A percentile compares a stretch with the other conserved stretches of the same genome.
phyloP scores from a whole-genome alignment of 2,888 invertebrate genomes.

The Tinea pellionella region DNA sequence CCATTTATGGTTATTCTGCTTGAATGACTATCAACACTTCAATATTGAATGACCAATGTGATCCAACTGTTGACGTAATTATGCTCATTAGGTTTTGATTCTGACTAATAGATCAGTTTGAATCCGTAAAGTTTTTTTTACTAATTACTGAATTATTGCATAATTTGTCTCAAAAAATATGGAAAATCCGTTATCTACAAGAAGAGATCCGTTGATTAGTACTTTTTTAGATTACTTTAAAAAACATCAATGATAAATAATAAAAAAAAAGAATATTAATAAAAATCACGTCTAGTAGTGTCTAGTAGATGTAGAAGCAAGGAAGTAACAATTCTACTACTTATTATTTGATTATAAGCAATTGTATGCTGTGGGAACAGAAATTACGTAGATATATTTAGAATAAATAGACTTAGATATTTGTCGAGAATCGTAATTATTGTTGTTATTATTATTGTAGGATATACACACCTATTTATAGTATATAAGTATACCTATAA shows the following conservation, averaged over 20 bases:
- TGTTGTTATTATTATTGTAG: background rate
- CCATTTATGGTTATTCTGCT: background rate
- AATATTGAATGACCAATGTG: background rate
- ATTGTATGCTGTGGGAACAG: slow-evolving; percentile 9
- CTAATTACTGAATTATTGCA: background rate
- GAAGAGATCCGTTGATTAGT: no score
- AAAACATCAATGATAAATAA: no score
- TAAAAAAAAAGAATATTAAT: no score
- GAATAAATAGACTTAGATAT: background rate
- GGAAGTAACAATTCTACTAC: background rate
- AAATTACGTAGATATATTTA: background rate
- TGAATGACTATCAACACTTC: background rate
- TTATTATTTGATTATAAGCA: slow-evolving; percentile 6
- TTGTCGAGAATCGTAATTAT: background rate
- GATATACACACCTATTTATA: no score
- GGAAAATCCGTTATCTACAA: no score
- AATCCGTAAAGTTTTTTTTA: background rate
- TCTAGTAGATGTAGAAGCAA: background rate
- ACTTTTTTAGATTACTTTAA: no score
- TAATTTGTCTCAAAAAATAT: no score
- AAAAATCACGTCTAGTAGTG: no score
- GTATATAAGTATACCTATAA: no score
- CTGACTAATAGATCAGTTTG: background rate
- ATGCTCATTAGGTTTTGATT: background rate
- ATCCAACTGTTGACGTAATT: background rate